Evolutionary conservation across 2,113 vertebrate genomes (phyloP), one percentile per base, ranked within the genome.

Genomic region (Gavia stellata): DNA sequence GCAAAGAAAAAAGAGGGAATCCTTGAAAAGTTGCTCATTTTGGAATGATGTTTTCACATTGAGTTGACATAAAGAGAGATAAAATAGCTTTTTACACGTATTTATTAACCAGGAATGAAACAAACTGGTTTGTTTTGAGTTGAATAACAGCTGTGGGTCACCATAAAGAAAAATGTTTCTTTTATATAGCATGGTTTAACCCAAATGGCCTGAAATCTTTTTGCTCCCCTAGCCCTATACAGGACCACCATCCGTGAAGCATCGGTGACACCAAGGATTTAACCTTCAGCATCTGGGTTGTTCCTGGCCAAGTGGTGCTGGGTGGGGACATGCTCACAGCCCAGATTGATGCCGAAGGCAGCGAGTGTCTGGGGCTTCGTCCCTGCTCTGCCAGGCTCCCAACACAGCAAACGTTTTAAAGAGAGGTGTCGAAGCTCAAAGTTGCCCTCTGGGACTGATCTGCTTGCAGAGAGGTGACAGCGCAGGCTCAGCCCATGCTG

Each of bases 331-430:
- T 0, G 21, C 33, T 80, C 24, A 17, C 33, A 73, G 53, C 47
- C 24, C 10, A 17, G 19, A 17, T 4, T 0, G 3, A 4, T 50
- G 74, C 55, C 0, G 1, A 62, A 16, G 47, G 36, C 55, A 49
- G 9, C 8, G 14, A 47, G 13, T 2, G 3, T 16, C 44, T 17
- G 24, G 13, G 23, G 26, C 16, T 59, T 17, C 4, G 0, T 6
- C 28, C 2, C 0, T 44, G 56, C 52, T 44, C 58, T 90, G 66
- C 77, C 59, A 31, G 49, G 59, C 44, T 83, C 38, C 65, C 36
- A 38, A 1, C 44, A 28, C 31, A 3, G 1, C 59, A 52, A 3
- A 33, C 15, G 0, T 24, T 62, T 40, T 16, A 34, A 34, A 58
- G 23, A 40, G 21, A 63, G 17, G 16, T 63, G 38, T 45, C 4